Base-by-base conservation (phyloP, 1,140 invertebrate species). In the Dolichoris vasculosae region DNA sequence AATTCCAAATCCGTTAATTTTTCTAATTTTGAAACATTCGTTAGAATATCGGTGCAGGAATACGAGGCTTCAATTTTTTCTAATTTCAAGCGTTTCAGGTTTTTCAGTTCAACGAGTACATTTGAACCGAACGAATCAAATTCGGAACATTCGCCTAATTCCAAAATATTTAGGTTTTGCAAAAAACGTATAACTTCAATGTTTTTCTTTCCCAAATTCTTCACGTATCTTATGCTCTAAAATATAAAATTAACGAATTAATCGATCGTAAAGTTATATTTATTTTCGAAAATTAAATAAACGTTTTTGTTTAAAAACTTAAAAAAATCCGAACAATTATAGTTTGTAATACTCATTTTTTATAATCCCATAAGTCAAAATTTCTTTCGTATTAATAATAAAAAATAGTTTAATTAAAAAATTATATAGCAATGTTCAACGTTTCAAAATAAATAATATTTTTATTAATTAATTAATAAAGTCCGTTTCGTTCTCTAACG, bases 101-200 rank as follows among this genome's bases (percentile, higher is more conserved):
- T 71, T 55, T 51, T 71, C n/a, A 82, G 38, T 82, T 82, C 32
- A 48, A 23, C 23, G 7, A 82, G 32, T 35, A 38, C n/a, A 30
- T 2, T 55, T 82, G 67, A 73, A 55, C 64, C 80, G 55, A 82
- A 55, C 9, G 15, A 73, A 55, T 48, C 51, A 13, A 82, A 71
- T 48, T 32, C 69, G 1, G 46, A 71, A 67, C 64, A 82, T 73
- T 82, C 67, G 7, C 80, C 67, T 59, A 82, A 73, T 82, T 71
- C 80, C n/a, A 82, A 59, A 46, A 30, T 17, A 9, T 82, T 26
- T 6, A 82, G n/a, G 32, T 82, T 73, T 38, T 9, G 0, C 0
- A 82, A 32, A 26, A 30, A 30, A 23, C 13, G 15, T 13, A 82
- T 35, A 55, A n/a, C 15, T 23, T 82, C 15, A 40, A 82, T 51